Conservation (phyloP, 1,140 invertebrate genomes). For the Drosophila ercepeae region DNA sequence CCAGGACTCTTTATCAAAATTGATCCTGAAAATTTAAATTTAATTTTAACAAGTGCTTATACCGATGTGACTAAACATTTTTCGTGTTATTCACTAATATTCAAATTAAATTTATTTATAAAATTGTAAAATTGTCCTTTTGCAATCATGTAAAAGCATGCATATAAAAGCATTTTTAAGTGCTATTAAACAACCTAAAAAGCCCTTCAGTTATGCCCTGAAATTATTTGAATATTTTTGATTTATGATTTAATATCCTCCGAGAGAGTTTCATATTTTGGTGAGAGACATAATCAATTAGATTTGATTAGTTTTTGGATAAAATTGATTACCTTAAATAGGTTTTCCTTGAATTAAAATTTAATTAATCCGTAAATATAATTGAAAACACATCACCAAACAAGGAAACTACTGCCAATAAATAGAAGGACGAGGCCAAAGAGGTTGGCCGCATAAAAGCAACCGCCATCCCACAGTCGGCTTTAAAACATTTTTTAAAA, state of each 20-base stretch:
- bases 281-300: too few relatives aligned
- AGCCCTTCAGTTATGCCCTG: neutral
- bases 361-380: neutral
- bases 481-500: constrained; percentile 1
- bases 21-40: neutral
- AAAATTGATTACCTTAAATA: neutral
- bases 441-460: neutral
- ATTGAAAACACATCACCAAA: too few relatives aligned
- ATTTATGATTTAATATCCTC: neutral
- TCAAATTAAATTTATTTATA: neutral
- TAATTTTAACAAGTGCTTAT: constrained; percentile 6
- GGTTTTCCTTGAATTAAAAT: neutral
- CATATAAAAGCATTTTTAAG: neutral
- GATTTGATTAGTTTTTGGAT: too few relatives aligned
- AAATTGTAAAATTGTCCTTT: neutral
- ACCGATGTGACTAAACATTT: neutral
- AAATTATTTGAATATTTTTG: neutral
- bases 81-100: neutral
- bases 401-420: too few relatives aligned
- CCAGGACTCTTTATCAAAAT: neutral
- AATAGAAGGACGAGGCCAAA: neutral
- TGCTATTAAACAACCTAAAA: neutral
- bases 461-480: neutral
- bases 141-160: neutral
- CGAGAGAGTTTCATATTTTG: too few relatives aligned